Evolutionary conservation across 2,113 vertebrate species (phyloP).

Genomic region (Dasyornis broadbenti): DNA sequence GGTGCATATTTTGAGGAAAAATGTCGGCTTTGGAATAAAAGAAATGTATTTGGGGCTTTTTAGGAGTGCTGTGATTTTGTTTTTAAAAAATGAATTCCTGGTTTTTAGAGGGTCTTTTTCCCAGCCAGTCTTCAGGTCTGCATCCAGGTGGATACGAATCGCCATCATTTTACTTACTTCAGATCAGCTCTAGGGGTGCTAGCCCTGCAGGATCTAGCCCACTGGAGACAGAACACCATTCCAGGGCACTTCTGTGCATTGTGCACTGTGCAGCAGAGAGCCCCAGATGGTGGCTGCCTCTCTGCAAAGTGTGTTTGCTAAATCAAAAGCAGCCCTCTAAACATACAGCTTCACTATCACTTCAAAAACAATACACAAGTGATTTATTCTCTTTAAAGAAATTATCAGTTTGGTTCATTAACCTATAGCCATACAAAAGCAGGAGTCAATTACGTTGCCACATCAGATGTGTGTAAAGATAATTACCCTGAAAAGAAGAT

Average conservation of each 20-base stretch:
- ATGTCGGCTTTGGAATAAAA: neutral
- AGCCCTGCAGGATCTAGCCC: neutral
- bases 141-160: rapidly evolving
- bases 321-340: conserved; percentile 45
- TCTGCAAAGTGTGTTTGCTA: conserved; percentile 36
- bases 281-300: conserved; percentile 50
- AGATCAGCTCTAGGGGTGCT: neutral
- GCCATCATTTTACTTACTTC: neutral
- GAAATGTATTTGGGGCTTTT: neutral
- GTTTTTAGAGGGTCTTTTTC: neutral
- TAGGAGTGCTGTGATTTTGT: neutral
- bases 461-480: conserved; percentile 74
- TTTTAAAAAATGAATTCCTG: neutral
- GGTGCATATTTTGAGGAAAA: neutral
- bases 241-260: neutral
- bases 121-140: neutral
- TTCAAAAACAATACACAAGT: conserved; percentile 67
- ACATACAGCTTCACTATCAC: conserved; percentile 29
- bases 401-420: conserved; percentile 71
- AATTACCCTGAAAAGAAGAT: conserved; percentile 77
- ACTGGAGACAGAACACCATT: neutral
- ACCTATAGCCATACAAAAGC: conserved; percentile 69
- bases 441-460: conserved; percentile 73
- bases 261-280: neutral
- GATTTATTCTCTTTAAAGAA: conserved; percentile 62